phyloP scores from a whole-genome alignment of 2,797 vertebrate species.

The Dryobates pubescens region DNA sequence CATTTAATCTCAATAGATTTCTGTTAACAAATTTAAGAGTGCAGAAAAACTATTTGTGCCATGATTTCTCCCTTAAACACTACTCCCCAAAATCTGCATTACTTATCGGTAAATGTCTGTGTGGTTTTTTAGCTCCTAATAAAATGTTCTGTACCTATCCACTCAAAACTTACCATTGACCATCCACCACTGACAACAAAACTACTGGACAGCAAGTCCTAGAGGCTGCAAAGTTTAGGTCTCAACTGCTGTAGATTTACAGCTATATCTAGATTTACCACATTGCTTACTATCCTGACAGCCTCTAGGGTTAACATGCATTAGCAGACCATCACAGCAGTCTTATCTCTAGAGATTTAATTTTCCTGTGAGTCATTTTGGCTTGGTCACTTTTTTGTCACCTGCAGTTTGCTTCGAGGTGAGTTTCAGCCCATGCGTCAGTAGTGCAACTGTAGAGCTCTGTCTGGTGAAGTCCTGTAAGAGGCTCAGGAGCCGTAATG shows the following conservation, averaged over 20 bases:
- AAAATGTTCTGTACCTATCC: not conserved
- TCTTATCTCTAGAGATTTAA: not conserved
- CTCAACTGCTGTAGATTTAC: not conserved
- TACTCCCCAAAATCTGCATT: not conserved
- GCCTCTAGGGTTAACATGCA: not conserved
- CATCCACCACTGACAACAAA: not conserved
- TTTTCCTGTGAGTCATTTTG: slow-evolving; percentile 49
- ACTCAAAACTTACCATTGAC: not conserved
- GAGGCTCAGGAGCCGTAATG: not conserved
- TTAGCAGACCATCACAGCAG: slow-evolving; percentile 29
- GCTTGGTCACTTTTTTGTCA: slow-evolving; percentile 27
- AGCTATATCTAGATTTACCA: not conserved
- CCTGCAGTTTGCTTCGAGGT: not conserved
- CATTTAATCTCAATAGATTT: not conserved
- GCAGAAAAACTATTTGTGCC: not conserved
- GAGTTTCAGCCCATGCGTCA: slow-evolving; percentile 33
- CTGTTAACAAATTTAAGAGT: not conserved
- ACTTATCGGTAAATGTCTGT: not conserved
- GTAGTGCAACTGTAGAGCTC: not conserved
- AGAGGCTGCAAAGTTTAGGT: not conserved
- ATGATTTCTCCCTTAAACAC: not conserved
- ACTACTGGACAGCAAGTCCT: not conserved
- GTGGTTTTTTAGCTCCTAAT: not conserved
- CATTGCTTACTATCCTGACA: not conserved
- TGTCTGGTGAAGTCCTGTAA: not conserved